A percentile compares a stretch with the other conserved stretches of the same genome.
These are phyloP conservation scores for cat (Felis catus) DNA, from an alignment of 2,113 vertebrate genomes.

Conservation along the genomic window DNA sequence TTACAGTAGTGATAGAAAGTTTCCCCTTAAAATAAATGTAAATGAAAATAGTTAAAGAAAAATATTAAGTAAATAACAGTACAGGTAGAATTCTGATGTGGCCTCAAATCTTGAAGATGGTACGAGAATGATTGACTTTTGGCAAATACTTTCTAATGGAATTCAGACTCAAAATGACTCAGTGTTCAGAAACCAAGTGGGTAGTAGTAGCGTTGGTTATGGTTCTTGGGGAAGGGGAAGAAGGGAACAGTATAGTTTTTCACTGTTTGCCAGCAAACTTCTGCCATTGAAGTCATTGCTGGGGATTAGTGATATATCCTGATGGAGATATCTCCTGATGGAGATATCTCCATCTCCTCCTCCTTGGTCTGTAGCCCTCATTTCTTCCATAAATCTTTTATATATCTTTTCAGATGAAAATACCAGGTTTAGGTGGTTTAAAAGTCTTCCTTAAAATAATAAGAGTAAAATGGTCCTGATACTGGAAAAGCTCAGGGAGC, in stretches of 20 bases:
- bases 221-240: neutral
- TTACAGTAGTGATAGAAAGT: neutral
- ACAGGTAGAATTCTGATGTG: constrained; percentile 13
- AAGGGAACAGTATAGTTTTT: neutral
- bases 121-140: constrained; percentile 28
- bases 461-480: neutral
- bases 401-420: constrained; percentile 40
- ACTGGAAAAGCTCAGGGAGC: constrained; percentile 19
- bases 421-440: constrained; percentile 25
- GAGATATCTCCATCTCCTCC: neutral
- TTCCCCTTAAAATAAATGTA: constrained; percentile 37
- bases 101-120: constrained; percentile 28
- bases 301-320: neutral
- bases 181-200: neutral
- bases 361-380: neutral
- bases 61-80: constrained; percentile 32
- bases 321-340: neutral
- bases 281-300: neutral
- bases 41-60: constrained; percentile 32
- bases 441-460: constrained; percentile 52
- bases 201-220: neutral
- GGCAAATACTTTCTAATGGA: neutral
- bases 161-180: constrained; percentile 15
- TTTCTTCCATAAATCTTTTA: constrained; percentile 39
- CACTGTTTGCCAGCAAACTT: neutral